Evolutionary conservation across 2,797 vertebrate species (phyloP).

Genomic region (Lagodon rhomboides): DNA sequence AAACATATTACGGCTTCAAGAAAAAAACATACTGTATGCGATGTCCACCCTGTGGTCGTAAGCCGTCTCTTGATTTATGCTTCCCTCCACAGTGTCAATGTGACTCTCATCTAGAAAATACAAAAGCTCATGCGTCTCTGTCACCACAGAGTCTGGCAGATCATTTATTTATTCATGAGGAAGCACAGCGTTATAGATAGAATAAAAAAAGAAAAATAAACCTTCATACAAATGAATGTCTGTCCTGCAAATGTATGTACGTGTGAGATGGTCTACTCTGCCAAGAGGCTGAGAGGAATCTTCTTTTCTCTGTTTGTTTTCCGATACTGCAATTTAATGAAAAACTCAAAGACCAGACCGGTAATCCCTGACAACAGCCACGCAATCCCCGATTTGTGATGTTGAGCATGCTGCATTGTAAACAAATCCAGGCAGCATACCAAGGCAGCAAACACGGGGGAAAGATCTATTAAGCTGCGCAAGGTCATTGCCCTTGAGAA

Average conservation of each 20-base stretch:
- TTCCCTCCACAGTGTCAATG: slow-evolving; percentile 46
- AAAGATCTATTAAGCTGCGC: slow-evolving; percentile 65
- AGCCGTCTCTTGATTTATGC: slow-evolving; percentile 68
- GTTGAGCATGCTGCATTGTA: slow-evolving; percentile 78
- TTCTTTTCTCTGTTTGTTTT: slow-evolving; percentile 65
- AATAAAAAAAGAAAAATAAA: slow-evolving; percentile 17
- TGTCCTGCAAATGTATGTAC: slow-evolving; percentile 35
- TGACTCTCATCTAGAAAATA: slow-evolving; percentile 54
- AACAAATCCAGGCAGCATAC: slow-evolving; percentile 72
- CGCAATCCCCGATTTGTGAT: slow-evolving; percentile 81
- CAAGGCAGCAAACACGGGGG: slow-evolving; percentile 53
- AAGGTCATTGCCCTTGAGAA: slow-evolving; percentile 70
- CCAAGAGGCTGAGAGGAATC: slow-evolving; percentile 38
- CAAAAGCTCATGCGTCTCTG: slow-evolving; percentile 57
- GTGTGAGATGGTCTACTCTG: slow-evolving; percentile 41
- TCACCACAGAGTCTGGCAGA: slow-evolving; percentile 48
- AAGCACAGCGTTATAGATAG: slow-evolving; percentile 41
- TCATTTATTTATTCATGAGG: slow-evolving; percentile 70
- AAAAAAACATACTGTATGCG: slow-evolving; percentile 45
- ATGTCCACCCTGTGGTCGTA: slow-evolving; percentile 61
- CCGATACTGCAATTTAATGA: slow-evolving; percentile 76
- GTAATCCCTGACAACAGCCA: slow-evolving; percentile 80
- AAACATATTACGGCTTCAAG: slow-evolving; percentile 71
- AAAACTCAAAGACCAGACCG: slow-evolving; percentile 67
- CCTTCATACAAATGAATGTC: slow-evolving; percentile 11